Percentiles rank a stretch among this genome's conserved stretches.
phyloP scores from a whole-genome alignment of 2,797 vertebrate genomes.

The Apogon hyalosoma region DNA sequence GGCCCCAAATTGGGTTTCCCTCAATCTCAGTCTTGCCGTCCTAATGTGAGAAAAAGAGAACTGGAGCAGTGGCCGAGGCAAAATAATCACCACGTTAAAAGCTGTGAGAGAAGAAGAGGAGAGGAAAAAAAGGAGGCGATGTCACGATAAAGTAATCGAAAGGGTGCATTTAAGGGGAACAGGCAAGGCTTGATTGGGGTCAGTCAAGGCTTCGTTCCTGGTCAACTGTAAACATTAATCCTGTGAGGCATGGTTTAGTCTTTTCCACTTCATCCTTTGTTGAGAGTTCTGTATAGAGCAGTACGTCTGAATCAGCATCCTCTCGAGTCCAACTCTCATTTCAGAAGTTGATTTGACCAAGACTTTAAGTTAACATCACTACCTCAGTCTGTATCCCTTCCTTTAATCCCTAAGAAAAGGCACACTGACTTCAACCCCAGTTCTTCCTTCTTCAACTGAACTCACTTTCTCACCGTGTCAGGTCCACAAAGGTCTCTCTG shows the following conservation, averaged over 20 bases:
- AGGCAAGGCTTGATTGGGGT: conserved; percentile 62
- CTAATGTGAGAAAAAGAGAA: conserved; percentile 78
- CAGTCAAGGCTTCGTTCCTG: conserved; percentile 52
- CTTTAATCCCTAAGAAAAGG: conserved; percentile 16
- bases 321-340: neutral
- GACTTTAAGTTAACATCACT: conserved; percentile 11
- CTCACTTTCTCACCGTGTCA: conserved; percentile 9
- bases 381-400: conserved; percentile 4
- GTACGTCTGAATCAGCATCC: conserved; percentile 2
- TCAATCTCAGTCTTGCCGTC: conserved; percentile 79
- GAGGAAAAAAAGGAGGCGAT: conserved; percentile 40
- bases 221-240: conserved; percentile 47
- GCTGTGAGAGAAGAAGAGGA: conserved; percentile 58
- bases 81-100: conserved; percentile 79
- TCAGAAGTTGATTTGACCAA: conserved; percentile 11
- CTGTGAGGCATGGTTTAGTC: conserved; percentile 14
- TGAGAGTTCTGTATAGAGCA: conserved; percentile 6
- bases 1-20: conserved; percentile 83
- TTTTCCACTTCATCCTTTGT: conserved; percentile 9
- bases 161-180: conserved; percentile 49
- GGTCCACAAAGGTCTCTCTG: conserved; percentile 26
- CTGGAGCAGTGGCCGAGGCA: conserved; percentile 67
- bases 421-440: conserved; percentile 2
- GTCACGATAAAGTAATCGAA: conserved; percentile 65
- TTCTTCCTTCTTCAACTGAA: neutral